Evolutionary conservation across 2,113 vertebrate species (phyloP), one percentile per base, ranked within the genome.

Genomic region (Albula glossodonta): DNA sequence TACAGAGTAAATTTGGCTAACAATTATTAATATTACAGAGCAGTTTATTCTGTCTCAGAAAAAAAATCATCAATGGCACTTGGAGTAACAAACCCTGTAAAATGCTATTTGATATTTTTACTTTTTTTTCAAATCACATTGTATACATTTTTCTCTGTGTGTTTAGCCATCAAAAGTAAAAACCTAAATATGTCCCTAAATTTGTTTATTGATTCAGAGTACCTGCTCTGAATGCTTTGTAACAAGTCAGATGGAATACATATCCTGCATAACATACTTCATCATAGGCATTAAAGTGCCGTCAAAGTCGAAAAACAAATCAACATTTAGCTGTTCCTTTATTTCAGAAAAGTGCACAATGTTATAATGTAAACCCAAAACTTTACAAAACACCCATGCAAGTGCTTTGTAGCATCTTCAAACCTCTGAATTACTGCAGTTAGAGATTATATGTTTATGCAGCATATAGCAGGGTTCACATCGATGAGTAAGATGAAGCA

Each of bases 201-300:
- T 88, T 78, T 12, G 50, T 88, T 92, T 94, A 53, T 88, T 78
- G 12, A 52, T 88, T 92, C 95, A 95, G 95, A 96, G 95, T 88
- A 91, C 94, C 95, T 88, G 95, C 95, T 96, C 95, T 91, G 93
- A 94, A 87, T 85, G 9, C 41, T 52, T 70, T 60, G 25, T 88
- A 81, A 88, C 63, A 82, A 81, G 87, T 51, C 77, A 52, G 83
- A 81, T 87, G 49, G 19, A 66, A 84, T 51, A 49, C n/a, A 60
- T 11, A 77, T 22, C 60, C 25, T 13, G n/a, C 53, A 60, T 22
- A 88, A 84, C 70, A 85, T 51, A 87, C 86, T 93, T 89, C 53
- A 88, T 66, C 83, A 83, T 52, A 91, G 86, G 17, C 52, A 85
- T 56, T 87, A 91, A 93, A 92, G 88, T 92, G 90, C 86, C 84